phyloP scores from a whole-genome alignment of 2,797 vertebrate species.

The Centroberyx gerrardi region DNA sequence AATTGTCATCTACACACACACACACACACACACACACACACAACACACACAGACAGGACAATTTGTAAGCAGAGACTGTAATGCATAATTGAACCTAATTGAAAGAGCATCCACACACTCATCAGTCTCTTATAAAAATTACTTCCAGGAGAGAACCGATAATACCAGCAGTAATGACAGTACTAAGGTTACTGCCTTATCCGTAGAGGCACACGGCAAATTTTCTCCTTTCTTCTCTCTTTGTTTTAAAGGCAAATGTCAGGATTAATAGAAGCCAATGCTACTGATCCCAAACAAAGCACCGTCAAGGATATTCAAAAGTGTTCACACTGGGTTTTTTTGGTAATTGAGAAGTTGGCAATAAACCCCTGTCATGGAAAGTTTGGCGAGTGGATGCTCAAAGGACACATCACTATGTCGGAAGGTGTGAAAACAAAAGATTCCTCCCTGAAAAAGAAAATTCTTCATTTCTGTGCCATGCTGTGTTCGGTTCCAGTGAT shows the following conservation, averaged over 20 bases:
- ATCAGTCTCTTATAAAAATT: conserved; percentile 35
- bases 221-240: conserved; percentile 6
- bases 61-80: conserved; percentile 31
- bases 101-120: conserved; percentile 26
- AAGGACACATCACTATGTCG: not conserved
- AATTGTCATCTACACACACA: conserved; percentile 32
- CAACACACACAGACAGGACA: conserved; percentile 3
- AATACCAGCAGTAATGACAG: not conserved
- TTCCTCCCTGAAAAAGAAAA: not conserved
- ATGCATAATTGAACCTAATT: conserved; percentile 53
- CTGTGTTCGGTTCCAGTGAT: not conserved
- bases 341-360: not conserved
- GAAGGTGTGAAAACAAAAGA: not conserved
- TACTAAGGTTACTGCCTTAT: conserved; percentile 14
- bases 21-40: not conserved
- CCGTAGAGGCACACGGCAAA: not conserved
- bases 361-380: not conserved
- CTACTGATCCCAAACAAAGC: not conserved
- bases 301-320: conserved; percentile 8
- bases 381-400: not conserved
- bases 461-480: not conserved
- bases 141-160: not conserved
- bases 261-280: not conserved
- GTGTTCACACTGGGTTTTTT: not conserved
- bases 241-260: conserved; percentile 13